Percentiles rank a stretch among this genome's conserved stretches.
Evolutionary conservation across 1,140 invertebrate species (phyloP).

Genomic region (Bicyclus anynana): DNA sequence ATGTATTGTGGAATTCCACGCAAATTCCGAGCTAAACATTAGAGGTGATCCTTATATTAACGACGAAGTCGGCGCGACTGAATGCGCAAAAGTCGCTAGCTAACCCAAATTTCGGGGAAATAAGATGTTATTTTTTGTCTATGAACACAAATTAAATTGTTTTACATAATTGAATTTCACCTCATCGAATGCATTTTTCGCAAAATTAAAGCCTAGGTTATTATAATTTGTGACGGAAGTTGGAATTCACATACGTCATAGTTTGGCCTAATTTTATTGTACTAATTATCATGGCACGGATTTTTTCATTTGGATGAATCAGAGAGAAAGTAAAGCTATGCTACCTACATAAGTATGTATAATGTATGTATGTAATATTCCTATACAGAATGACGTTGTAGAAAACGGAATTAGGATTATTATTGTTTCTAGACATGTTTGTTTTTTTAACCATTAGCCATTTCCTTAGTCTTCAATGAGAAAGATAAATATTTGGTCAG

Average conservation of each 20-base stretch:
- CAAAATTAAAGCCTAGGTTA: neutral
- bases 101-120: constrained; percentile 28
- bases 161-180: neutral
- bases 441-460: neutral
- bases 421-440: neutral
- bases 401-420: no score
- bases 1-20: neutral
- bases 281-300: constrained; percentile 31
- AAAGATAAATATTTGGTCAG: neutral
- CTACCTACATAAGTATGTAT: neutral
- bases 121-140: constrained; percentile 7
- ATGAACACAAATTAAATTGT: neutral
- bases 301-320: constrained; percentile 17
- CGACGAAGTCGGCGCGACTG: constrained; percentile 32
- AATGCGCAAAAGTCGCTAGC: constrained; percentile 61
- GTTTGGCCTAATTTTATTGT: constrained; percentile 32
- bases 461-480: neutral
- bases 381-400: no score
- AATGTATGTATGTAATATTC: no score
- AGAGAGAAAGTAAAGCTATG: neutral
- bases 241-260: constrained; percentile 21
- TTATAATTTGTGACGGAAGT: constrained; percentile 9
- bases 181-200: neutral
- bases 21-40: constrained; percentile 10
- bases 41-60: constrained; percentile 43